Evolutionary conservation across 2,888 invertebrate species (phyloP), one percentile per base, ranked within the genome.

Genomic region (Stenoptilia bipunctidactyla): DNA sequence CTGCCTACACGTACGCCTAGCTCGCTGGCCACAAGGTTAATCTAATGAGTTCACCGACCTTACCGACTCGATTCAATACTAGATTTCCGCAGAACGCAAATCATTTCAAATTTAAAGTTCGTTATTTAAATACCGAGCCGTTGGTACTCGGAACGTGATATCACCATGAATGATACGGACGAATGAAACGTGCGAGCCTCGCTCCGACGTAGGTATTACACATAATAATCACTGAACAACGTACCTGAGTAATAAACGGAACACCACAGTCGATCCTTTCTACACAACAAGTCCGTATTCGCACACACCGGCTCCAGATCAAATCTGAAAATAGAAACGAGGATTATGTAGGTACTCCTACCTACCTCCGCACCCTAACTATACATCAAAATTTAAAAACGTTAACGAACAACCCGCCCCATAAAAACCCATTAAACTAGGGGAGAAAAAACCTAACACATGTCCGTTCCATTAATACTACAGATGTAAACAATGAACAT

Each of bases 271-370:
- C 8, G 20, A 20, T 20, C 20, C 20, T 20, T 20, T 20, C 20
- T 8, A 20, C 20, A n/a, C 8, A 20, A 20, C 20, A 20, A n/a
- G n/a, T n/a, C n/a, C n/a, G n/a, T n/a, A n/a, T n/a, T 64, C 66
- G 65, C 68, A 79, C 69, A 67, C 74, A 74, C 73, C 71, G 72
- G 66, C 74, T 70, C 68, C 69, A 63, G 73, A 74, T 74, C 76
- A 77, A 20, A 20, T 20, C 82, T 80, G 80, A 66, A 82, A 82
- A 83, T 75, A 82, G 76, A 82, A 79, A 73, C 69, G 71, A 61
- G 71, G 70, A 62, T 75, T 75, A 77, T 70, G 20, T 20, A 20
- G 20, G 20, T 76, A 69, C 64, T 64, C 64, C 65, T 68, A 66
- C 66, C 65, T 68, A 66, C 58, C 56, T 59, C 65, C 71, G 70